Percentiles rank a stretch among this genome's conserved stretches.
These are phyloP conservation scores for Lagorchestes hirsutus DNA, from an alignment of 2,797 vertebrate species.

Conservation along the genomic window DNA sequence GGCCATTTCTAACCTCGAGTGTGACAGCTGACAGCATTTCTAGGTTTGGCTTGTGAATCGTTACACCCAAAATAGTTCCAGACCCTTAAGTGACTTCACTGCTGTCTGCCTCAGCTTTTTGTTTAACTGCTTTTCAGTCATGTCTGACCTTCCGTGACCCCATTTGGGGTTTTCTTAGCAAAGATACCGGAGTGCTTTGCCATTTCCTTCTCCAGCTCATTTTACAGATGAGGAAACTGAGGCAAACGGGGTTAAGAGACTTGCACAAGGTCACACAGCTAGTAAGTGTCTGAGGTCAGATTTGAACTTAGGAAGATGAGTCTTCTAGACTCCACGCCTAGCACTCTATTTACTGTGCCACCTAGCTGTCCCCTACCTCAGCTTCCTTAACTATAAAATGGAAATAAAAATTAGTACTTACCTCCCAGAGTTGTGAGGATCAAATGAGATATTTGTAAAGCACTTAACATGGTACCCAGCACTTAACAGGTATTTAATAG, in stretches of 20 bases:
- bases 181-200: neutral
- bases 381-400: neutral
- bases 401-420: neutral
- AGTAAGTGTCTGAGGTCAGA: neutral
- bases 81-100: neutral
- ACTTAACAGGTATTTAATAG: neutral
- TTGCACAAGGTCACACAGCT: neutral
- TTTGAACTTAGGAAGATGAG: neutral
- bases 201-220: neutral
- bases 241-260: neutral
- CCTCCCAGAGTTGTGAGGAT: neutral
- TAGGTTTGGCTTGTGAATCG: neutral
- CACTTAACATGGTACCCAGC: neutral
- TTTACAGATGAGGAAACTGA: neutral
- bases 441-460: neutral
- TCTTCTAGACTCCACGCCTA: neutral
- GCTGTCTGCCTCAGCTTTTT: neutral
- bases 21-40: neutral
- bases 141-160: neutral
- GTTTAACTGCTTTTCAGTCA: neutral
- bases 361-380: neutral
- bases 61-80: neutral
- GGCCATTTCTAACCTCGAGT: neutral
- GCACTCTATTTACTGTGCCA: neutral
- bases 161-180: neutral